Conservation (phyloP, 2,797 vertebrate genomes). For the Rhynchonycteris naso region DNA sequence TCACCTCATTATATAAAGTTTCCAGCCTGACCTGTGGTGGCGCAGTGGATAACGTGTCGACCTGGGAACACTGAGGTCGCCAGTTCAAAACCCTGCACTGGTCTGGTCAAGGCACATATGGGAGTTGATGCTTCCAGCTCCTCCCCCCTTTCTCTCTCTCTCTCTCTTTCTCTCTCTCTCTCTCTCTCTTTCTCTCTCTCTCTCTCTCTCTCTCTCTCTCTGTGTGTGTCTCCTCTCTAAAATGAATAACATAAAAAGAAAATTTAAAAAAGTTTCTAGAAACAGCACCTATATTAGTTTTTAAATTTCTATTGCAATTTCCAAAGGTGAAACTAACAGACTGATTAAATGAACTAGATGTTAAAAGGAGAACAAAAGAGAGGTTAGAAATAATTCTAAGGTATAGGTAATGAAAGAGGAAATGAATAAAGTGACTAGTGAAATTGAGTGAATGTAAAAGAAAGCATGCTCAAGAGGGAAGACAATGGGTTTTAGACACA, state of each 20-base stretch:
- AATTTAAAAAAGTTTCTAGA: background rate
- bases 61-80: too few relatives aligned
- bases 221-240: too few relatives aligned
- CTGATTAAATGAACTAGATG: conserved; percentile 54
- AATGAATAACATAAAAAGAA: too few relatives aligned
- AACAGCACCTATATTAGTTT: background rate
- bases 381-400: conserved; percentile 36
- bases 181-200: too few relatives aligned
- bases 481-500: background rate
- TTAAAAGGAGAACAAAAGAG: conserved; percentile 28
- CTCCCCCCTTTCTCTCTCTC: too few relatives aligned
- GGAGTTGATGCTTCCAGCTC: too few relatives aligned
- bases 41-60: too few relatives aligned
- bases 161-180: too few relatives aligned
- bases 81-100: too few relatives aligned
- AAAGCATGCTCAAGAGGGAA: background rate
- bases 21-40: too few relatives aligned
- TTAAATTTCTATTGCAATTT: conserved; percentile 44
- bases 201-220: too few relatives aligned
- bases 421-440: background rate
- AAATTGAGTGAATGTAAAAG: background rate
- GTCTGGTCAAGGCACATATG: too few relatives aligned
- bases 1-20: background rate
- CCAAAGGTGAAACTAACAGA: conserved; percentile 50
- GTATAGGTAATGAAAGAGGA: background rate